Evolutionary conservation across 2,113 vertebrate genomes (phyloP), one percentile per base, ranked within the genome.

Genomic region (Neopipo cinnamomea): DNA sequence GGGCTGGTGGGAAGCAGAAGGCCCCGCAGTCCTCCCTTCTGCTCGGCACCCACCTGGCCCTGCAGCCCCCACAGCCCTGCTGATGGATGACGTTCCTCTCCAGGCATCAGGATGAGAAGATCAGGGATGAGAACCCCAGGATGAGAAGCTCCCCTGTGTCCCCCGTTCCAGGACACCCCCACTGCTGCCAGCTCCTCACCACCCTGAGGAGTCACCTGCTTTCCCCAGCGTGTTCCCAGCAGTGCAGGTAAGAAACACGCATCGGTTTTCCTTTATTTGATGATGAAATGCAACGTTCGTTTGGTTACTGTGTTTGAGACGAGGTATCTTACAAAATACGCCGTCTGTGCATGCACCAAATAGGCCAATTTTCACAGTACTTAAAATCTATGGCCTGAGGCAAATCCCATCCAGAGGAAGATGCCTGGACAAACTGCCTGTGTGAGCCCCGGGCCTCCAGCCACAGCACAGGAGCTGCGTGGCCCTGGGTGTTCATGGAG

Each of bases 301-400:
- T 82, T 59, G 46, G 84, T 39, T 70, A 67, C 79, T 53, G 74
- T 63, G 68, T 61, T 59, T 28, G 55, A 80, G 92, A 94, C 66
- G 33, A 79, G 68, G 70, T 46, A 23, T 39, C 74, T 86, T 77
- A 41, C 33, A 49, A 95, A 96, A 70, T 4, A 61, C 87, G 17
- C 82, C n/a, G 59, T n/a, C 82, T 2, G 33, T 58, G 15, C 85
- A 15, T 24, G 8, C 10, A 73, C 44, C 16, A 50, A 92, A 85
- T 6, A 42, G 86, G 49, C 63, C 88, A 49, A 12, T 96, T 89
- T 89, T 58, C 83, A n/a, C 80, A 55, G 90, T 21, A 33, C 73
- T 94, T 89, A 89, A 96, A 96, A 87, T 59, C 87, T 50, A 17
- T 59, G 85, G 85, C 2, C 16, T 67, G 83, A 85, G 73, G 83